A percentile compares a stretch with the other conserved stretches of the same genome.
Evolutionary conservation across 2,113 vertebrate species (phyloP).

Genomic region (Alethe castanea): DNA sequence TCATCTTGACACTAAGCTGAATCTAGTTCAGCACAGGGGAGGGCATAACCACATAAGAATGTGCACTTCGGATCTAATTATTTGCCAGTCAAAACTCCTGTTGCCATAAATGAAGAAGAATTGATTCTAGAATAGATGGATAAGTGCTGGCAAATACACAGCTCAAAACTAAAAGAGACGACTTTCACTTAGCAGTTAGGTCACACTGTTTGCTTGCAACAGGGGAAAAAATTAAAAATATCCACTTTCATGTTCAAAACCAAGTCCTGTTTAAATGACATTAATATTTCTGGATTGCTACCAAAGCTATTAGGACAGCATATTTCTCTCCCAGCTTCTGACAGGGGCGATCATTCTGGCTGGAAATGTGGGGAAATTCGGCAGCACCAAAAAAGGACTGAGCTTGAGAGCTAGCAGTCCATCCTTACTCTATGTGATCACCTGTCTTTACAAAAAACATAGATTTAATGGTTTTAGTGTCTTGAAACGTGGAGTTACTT

Average conservation of each 20-base stretch:
- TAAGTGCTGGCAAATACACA: not conserved
- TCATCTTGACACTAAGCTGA: not conserved
- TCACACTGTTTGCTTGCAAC: not conserved
- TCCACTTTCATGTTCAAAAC: not conserved
- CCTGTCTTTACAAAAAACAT: not conserved
- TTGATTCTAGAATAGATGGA: not conserved
- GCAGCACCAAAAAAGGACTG: not conserved
- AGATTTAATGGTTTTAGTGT: not conserved
- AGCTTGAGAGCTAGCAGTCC: not conserved
- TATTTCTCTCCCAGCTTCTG: not conserved
- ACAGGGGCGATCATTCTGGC: fast-evolving
- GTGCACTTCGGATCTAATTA: not conserved
- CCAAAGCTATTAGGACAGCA: not conserved
- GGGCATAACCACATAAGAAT: not conserved
- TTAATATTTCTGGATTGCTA: not conserved
- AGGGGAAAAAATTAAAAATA: not conserved
- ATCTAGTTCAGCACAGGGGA: not conserved
- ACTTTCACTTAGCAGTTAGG: not conserved
- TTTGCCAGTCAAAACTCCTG: not conserved
- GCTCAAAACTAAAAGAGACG: not conserved
- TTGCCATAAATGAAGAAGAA: not conserved
- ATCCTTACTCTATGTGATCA: not conserved
- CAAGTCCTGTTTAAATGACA: not conserved
- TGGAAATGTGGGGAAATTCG: not conserved
- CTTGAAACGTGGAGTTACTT: not conserved